Evolutionary conservation across 2,113 vertebrate species (phyloP), one percentile per base, ranked within the genome.

Genomic region (Parus major): DNA sequence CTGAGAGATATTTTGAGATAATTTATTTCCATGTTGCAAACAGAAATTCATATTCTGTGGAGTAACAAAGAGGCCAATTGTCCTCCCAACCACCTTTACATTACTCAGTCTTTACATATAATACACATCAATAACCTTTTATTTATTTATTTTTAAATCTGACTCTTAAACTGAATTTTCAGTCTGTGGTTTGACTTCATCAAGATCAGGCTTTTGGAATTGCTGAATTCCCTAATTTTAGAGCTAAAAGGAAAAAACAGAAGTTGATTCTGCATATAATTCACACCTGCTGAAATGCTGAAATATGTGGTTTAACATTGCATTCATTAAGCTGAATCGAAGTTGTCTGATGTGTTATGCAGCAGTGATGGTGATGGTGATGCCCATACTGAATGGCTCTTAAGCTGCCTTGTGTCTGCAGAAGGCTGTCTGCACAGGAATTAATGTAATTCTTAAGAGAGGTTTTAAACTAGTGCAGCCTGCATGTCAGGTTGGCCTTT

Each of bases 231-330:
- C 22, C 23, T 64, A 24, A 3, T 27, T 86, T 81, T 77, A 52
- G 35, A 84, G 14, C 44, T 60, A 61, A 50, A 72, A 57, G 12
- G 42, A 5, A 85, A 86, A 70, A 68, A 2, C 0, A 1, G 24
- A 82, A 87, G 19, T 10, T 2, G 4, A 28, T 63, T 92, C 41
- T 82, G 41, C 25, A 28, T 0, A 0, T 56, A 46, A 24, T 57
- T 80, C 31, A 50, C 23, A 42, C 20, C 18, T 0, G 0, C 20
- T 76, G 36, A 72, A 89, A 55, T 1, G 0, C 23, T 76, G 36
- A 77, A 91, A 55, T 53, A 29, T 0, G 5, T 92, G 18, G 33
- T 79, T 91, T 87, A 73, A 68, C 36, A 56, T 33, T 46, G 21
- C 28, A 18, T 68, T 82, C 23, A 11, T 84, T 52, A 68, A 60